These are phyloP conservation scores for Phragmatobia fuliginosa DNA, from an alignment of 2,888 invertebrate species.

Conservation along the genomic window DNA sequence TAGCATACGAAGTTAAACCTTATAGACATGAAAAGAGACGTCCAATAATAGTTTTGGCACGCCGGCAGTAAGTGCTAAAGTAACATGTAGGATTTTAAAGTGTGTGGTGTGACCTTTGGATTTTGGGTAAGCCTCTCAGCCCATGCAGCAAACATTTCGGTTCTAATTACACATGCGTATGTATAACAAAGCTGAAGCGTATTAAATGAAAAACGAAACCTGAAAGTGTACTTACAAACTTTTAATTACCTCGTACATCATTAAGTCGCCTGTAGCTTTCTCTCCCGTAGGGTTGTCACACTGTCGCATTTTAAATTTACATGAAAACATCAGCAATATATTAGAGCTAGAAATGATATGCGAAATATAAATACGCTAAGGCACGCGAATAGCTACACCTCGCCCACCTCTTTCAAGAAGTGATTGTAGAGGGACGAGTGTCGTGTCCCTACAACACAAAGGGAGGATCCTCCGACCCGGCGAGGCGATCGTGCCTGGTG, in stretches of 20 bases:
- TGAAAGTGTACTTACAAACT: constrained; percentile 48
- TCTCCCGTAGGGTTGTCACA: constrained; percentile 33
- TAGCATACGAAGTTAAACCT: background rate
- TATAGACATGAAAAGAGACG: background rate
- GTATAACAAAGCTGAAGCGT: background rate
- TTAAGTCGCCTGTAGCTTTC: constrained; percentile 40
- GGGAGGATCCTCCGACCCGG: no score
- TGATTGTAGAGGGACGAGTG: no score
- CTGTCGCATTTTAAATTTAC: background rate
- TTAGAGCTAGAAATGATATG: background rate
- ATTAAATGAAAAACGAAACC: constrained; percentile 20
- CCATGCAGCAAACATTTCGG: background rate
- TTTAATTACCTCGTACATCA: constrained; percentile 61
- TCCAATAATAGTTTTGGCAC: background rate
- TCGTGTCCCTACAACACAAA: no score
- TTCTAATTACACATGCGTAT: background rate
- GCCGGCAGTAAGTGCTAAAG: background rate
- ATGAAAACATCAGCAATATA: background rate
- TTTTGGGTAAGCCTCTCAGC: background rate
- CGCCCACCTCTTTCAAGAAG: no score
- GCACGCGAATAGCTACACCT: background rate
- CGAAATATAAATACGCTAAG: background rate
- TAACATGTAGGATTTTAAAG: background rate
- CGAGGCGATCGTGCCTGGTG: no score
- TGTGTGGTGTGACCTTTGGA: background rate